Evolutionary conservation across 2,888 invertebrate genomes (phyloP).

Genomic region (Drosophila parthenogenetica): DNA sequence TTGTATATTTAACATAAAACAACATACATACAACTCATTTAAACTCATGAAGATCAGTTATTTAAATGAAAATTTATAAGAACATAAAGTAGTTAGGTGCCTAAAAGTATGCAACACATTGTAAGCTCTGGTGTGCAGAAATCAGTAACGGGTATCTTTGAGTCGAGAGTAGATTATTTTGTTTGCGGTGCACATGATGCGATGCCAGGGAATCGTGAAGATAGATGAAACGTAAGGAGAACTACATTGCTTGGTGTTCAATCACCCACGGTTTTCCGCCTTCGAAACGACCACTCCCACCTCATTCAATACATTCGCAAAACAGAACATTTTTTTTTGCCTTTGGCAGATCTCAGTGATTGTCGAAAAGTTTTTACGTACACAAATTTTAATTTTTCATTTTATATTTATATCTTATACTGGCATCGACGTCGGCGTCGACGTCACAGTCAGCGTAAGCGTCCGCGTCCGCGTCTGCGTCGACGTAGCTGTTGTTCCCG

Average conservation of each 20-base stretch:
- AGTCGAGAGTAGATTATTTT: slow-evolving; percentile 1
- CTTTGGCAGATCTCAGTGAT: slow-evolving; percentile 44
- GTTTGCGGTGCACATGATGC: slow-evolving; percentile 26
- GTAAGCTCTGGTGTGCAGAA: too few species aligned
- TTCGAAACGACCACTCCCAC: slow-evolving; percentile 35
- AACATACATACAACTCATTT: too few species aligned
- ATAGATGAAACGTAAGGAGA: background rate
- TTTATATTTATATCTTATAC: slow-evolving; percentile 62
- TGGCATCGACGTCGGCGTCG: slow-evolving; percentile 14
- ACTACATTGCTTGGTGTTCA: slow-evolving; percentile 48
- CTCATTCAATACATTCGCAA: slow-evolving; percentile 25
- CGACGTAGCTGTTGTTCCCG: slow-evolving; percentile 2
- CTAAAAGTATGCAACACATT: background rate
- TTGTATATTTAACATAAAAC: too few species aligned
- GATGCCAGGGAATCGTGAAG: background rate
- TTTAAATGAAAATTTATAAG: too few species aligned
- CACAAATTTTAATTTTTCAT: slow-evolving; percentile 47
- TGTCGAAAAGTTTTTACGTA: slow-evolving; percentile 52
- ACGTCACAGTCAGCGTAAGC: background rate
- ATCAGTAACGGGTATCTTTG: background rate
- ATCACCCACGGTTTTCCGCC: slow-evolving; percentile 51
- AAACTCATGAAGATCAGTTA: too few species aligned
- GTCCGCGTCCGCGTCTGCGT: background rate
- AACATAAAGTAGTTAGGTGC: background rate
- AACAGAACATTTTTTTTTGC: slow-evolving; percentile 23